Conservation (phyloP, 2,888 invertebrate species). For the Selenia dentaria region DNA sequence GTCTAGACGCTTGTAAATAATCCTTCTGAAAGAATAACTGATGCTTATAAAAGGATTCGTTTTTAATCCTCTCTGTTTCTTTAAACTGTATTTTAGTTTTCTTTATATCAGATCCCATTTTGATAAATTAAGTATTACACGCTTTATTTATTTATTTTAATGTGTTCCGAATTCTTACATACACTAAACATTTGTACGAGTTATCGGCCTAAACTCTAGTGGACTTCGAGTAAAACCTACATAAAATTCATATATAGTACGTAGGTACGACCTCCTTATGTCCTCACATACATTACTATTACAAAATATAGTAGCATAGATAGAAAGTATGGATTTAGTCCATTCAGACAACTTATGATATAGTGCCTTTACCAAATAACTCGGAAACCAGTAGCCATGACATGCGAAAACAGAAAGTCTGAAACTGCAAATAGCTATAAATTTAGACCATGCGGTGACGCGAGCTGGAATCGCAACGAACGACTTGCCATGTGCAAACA, state of each 20-base stretch:
- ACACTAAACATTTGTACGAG: too few species aligned
- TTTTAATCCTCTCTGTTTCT: slow-evolving; percentile 27
- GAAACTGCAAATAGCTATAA: slow-evolving; percentile 74
- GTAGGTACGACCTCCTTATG: too few species aligned
- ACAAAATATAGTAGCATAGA: too few species aligned
- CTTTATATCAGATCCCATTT: too few species aligned
- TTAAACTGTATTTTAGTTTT: slow-evolving; percentile 11
- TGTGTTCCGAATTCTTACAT: too few species aligned
- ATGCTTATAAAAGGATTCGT: slow-evolving; percentile 28
- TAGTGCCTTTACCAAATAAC: slow-evolving; percentile 36
- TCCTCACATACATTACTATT: too few species aligned
- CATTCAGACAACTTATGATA: slow-evolving; percentile 22
- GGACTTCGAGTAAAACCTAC: too few species aligned
- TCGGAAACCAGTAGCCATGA: slow-evolving; percentile 59
- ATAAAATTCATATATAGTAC: too few species aligned
- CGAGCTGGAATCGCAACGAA: slow-evolving; percentile 68
- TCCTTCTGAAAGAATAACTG: slow-evolving; percentile 27
- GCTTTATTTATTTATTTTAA: too few species aligned
- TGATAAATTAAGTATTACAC: too few species aligned
- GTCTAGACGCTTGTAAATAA: slow-evolving; percentile 25
- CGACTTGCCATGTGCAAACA: slow-evolving; percentile 63
- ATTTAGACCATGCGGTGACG: slow-evolving; percentile 73
- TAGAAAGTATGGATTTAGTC: slow-evolving; percentile 20
- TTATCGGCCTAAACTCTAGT: too few species aligned
- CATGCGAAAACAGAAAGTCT: slow-evolving; percentile 73